A percentile compares a stretch with the other conserved stretches of the same genome.
Conservation (phyloP, 2,888 invertebrate genomes). For the Netelia melanura region DNA sequence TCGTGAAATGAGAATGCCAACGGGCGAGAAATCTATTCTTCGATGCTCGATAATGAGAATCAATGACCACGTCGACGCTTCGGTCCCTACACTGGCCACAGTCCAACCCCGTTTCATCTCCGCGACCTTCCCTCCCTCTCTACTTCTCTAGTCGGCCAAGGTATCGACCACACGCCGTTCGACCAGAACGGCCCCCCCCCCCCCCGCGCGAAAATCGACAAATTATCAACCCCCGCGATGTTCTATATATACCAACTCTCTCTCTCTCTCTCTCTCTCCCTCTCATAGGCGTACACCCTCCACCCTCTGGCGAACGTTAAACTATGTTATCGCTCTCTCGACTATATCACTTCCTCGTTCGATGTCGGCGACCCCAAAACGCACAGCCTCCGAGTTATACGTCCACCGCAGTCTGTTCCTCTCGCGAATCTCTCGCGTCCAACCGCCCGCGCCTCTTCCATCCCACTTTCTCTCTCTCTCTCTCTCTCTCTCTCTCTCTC, state of each 20-base stretch:
- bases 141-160: slow-evolving; percentile 3
- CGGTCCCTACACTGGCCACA: slow-evolving; percentile 50
- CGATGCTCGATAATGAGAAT: slow-evolving; percentile 44
- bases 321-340: slow-evolving; percentile 68
- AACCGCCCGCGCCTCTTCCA: not conserved
- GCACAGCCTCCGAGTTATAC: slow-evolving; percentile 29
- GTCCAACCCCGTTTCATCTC: slow-evolving; percentile 65
- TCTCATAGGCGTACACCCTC: slow-evolving; percentile 21
- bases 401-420: slow-evolving; percentile 2
- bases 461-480: not conserved
- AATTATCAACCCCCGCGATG: slow-evolving; percentile 70
- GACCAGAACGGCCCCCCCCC: slow-evolving; percentile 37
- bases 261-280: slow-evolving; percentile 12
- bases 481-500: slow-evolving; percentile 1
- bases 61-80: slow-evolving; percentile 57
- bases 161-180: slow-evolving; percentile 45
- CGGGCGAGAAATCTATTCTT: slow-evolving; percentile 45
- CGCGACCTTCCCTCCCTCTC: slow-evolving; percentile 18
- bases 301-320: slow-evolving; percentile 57
- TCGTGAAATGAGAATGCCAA: not conserved
- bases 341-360: slow-evolving; percentile 67
- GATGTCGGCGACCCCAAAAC: slow-evolving; percentile 61
- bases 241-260: not conserved
- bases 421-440: not conserved
- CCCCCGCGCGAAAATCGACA: slow-evolving; percentile 66